Base-by-base conservation (phyloP, 53 echinoderm and acorn worm genomes). In the Henricia sp. region DNA sequence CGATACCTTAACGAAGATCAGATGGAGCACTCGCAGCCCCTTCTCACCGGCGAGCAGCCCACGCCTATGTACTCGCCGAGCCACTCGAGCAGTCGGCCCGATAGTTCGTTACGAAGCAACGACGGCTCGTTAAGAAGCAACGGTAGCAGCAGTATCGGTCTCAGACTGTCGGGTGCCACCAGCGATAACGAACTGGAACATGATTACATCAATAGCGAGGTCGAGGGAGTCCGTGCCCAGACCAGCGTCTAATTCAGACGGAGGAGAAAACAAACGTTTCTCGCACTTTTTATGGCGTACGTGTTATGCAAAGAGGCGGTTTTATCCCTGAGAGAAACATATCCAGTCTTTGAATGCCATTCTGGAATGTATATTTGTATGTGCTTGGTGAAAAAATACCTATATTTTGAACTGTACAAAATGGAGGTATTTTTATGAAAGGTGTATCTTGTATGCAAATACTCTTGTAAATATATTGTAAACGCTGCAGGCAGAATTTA, bases 141-240 rank as follows among this genome's bases (percentile, higher is more conserved):
- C 27, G 86, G 75, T 2, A 76, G 67, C 28, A 76, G 74, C 48
- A 86, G 76, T 24, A 55, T 86, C 17, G 86, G 86, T 13, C 27
- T 76, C 0, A 66, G 86, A 41, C 54, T 86, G 29, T 74, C 86
- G 26, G 76, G 86, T 41, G 67, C 75, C 37, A 55, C 67, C 16
- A 86, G 86, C 33, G 86, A 86, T 28, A 74, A 86, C 25, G 76
- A 86, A 37, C 83, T 72, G 44, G 95, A 95, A n/a, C 93, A 91
- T 67, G 93, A 93, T 37, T 96, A 93, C 48, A 72, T 96, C 54
- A 96, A 96, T 55, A 85, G 84, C 35, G 87, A 91, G 23, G 87
- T 90, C 3, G 60, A 37, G 36, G 85, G 78, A 17, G 84, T 83
- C 57, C 59, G 83, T 2, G 93, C 86, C 36, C 90, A 93, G 75